Evolutionary conservation across 1,140 invertebrate genomes (phyloP), one percentile per base, ranked within the genome.

Genomic region (Nasonia giraulti): DNA sequence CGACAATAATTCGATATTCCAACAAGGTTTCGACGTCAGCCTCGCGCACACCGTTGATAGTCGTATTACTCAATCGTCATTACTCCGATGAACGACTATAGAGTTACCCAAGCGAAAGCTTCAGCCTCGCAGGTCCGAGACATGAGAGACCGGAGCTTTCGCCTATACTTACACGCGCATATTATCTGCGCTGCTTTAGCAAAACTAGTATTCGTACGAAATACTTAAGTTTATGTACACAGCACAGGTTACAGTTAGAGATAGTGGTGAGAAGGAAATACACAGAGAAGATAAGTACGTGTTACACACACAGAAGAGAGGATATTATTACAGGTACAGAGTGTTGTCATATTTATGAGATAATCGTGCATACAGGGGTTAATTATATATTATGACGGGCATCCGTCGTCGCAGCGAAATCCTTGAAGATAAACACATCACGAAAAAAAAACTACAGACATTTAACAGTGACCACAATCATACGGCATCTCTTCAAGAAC

Each of bases 201-300:
- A 62, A 27, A 62, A 62, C 55, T 62, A 62, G 17, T 62, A 62
- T n/a, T n/a, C 17, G 17, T 75, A 75, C 40, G 14, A 44, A 47
- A 83, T 20, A 40, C 62, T 83, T 77, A 50, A 79, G 55, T 84
- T 79, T 73, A 78, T 78, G 20, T 62, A 73, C 66, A 73, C 76
- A 84, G 27, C 66, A 79, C 20, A 71, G 27, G 55, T 84, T n/a
- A 83, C 17, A 71, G 31, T 73, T 20, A 73, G 44, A 73, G 23
- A 47, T 14, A 71, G 17, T 6, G 33, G 12, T 40, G n/a, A 50
- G 68, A 62, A 27, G 12, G 23, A 27, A 66, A 76, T 2, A 31
- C 10, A 50, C 20, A 68, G 0, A 44, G 37, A 79, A 79, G 37
- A 20, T 44, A 44, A 44, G 40, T 44, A 44, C 33, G 5, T 44